Base-by-base conservation (phyloP, 2,113 vertebrate species). In the Dinomys branickii region DNA sequence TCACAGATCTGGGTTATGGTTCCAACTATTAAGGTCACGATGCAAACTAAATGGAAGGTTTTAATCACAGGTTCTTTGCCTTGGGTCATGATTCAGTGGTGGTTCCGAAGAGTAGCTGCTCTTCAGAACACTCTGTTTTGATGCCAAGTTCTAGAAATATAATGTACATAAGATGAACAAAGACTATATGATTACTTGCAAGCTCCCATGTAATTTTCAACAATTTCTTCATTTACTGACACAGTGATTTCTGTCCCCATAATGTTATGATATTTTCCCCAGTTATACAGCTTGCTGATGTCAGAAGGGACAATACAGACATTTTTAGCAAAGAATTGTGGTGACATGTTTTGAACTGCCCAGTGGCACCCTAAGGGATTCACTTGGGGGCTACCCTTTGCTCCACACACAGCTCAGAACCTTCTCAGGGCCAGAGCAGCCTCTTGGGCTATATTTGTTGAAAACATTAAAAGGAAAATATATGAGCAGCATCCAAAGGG, bases 111-210 rank as follows among this genome's bases (percentile, higher is more conserved):
- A 0, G 35, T 26, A 33, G 38, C 24, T 83, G 5, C 44, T 93
- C 89, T 92, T 96, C 83, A 93, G 56, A 88, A 41, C n/a, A 96
- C 95, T 94, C 88, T 80, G 54, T 73, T 81, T 82, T 22, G 56
- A 44, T 8, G 87, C 58, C 92, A 92, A 73, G 83, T 85, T 95
- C 97, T 98, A 95, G 82, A 87, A 97, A 92, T 69, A 83, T 14
- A 91, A 88, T 4, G 90, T 19, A 92, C 5, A 71, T 58, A 94
- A 41, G 26, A 38, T 81, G 7, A 56, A 52, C 54, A 59, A 96
- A 54, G 10, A 73, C 35, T 59, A 30, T 17, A 30, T 33, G 13
- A 41, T 59, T 65, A 12, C 44, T 96, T 24, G 83, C 78, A 92
- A 71, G 26, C 19, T 22, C 88, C 44, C 7, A 33, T 13, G 80